These are phyloP conservation scores for Lutjanus campechanus DNA, from an alignment of 2,797 vertebrate species.

Conservation along the genomic window DNA sequence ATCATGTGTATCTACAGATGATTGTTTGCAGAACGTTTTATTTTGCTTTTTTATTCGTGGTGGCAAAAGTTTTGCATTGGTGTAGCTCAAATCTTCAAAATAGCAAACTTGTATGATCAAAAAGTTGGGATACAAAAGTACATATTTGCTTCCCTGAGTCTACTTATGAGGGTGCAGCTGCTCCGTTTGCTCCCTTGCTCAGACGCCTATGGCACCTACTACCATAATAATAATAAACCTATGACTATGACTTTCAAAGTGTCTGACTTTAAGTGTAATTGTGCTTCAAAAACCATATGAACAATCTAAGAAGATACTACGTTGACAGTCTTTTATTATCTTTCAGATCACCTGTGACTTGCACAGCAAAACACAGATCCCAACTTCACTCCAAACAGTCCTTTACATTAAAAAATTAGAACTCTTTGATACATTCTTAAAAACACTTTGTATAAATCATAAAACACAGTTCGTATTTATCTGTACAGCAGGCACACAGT, in stretches of 20 bases:
- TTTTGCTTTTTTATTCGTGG: too few species aligned
- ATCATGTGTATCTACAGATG: too few species aligned
- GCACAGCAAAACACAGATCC: conserved; percentile 75
- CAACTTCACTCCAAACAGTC: conserved; percentile 53
- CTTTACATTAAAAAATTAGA: conserved; percentile 63
- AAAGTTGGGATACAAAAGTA: too few species aligned
- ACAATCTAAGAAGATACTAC: not conserved
- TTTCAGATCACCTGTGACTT: conserved; percentile 76
- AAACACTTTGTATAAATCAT: conserved; percentile 70
- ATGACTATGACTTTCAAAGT: not conserved
- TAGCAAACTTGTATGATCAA: too few species aligned
- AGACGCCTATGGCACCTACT: too few species aligned
- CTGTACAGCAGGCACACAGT: conserved; percentile 72
- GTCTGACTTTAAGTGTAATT: not conserved
- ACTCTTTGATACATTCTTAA: conserved; percentile 67
- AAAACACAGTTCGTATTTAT: conserved; percentile 52
- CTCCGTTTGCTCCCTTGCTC: too few species aligned
- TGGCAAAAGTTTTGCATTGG: too few species aligned
- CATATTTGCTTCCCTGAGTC: too few species aligned
- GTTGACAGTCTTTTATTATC: conserved; percentile 62
- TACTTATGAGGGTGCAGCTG: too few species aligned
- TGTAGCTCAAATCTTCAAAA: too few species aligned
- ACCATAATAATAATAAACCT: not conserved
- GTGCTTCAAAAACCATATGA: not conserved
- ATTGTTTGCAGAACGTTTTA: too few species aligned